Evolutionary conservation across 2,797 vertebrate species (phyloP), one percentile per base, ranked within the genome.

Genomic region (Telmatherina bonti): DNA sequence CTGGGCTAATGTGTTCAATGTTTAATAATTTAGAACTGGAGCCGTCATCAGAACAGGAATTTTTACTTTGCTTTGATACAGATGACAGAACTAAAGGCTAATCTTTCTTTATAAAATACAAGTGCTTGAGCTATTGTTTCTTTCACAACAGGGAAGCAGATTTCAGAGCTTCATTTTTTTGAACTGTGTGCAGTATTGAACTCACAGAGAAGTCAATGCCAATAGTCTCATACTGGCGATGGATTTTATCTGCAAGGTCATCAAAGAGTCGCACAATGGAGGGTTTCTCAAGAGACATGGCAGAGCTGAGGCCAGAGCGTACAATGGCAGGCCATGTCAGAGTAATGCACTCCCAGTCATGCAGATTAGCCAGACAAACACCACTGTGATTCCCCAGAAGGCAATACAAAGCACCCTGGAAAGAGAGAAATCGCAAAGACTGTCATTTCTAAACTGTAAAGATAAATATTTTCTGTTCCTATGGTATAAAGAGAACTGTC

Each of bases 221-320:
- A 35, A 99, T 98, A 49, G 97, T 98, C 92, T 99, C 97, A 70
- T 97, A 99, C 33, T 99, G 97, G 4, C 97, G 95, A 83, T 99
- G 97, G 86, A 99, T 96, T 93, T 98, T 99, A 89, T 99, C 97
- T 45, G 97, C 97, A 4, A 99, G 95, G 85, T 99, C 97, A 84
- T 99, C 98, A 12, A 99, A 98, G 10, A 99, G 95, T n/a, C 98
- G 95, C 67, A 98, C 97, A 29, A 99, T 97, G 72, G 98, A 99
- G 12, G 97, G 97, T 72, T 99, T 99, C 92, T 99, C 98, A 57
- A 99, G 88, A 73, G 96, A 99, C 97, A 99, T 98, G 54, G 95
- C 96, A 78, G 96, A 95, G 92, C 97, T 98, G 77, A 99, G 95
- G 57, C 97, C 97, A 43, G 96, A 99, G 72, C 94, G 96, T 27